Evolutionary conservation across 2,797 vertebrate genomes (phyloP), one percentile per base, ranked within the genome.

Genomic region (Botia kubotai): DNA sequence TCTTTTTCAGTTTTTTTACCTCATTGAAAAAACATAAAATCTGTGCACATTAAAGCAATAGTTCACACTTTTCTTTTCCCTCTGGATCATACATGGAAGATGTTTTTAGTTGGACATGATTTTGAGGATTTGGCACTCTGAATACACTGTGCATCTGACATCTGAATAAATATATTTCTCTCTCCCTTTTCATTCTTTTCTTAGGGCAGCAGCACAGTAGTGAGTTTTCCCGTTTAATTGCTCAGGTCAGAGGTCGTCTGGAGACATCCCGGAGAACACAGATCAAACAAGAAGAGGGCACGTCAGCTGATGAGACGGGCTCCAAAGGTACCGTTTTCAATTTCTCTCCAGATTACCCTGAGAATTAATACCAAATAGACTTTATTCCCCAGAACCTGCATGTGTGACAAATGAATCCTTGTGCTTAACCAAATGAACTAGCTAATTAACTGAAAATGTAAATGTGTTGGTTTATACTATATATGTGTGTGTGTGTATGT

Each of bases 191-290:
- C 48, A 55, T 21, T 84, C 10, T 72, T 23, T 53, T 85, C 46
- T 33, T 88, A 95, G 94, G 94, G 46, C 94, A 93, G 87, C 87
- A 94, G 86, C 90, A 95, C 88, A 92, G 87, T 85, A 87, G 81
- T 2, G 93, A 94, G 68, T 95, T 94, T 72, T 91, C 90, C 53
- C 90, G 87, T 67, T 89, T 95, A 75, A 91, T 95, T 70, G 91
- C 92, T 10, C 91, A 95, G 82, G 94, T 94, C 29, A 90, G 85
- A 53, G 89, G 90, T 83, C 92, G 86, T 72, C 70, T 91, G 79
- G 80, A 82, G 69, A 79, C 73, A 1, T 81, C 82, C 11, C 83
- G 67, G 58, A 87, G 23, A 57, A 58, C 72, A 17, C 76, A 39
- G 74, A 63, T 86, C 73, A 92, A 90, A 81, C 84, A 89, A 67